phyloP scores from a whole-genome alignment of 2,888 invertebrate genomes.

The Kuschelorhynchus macadamiae region DNA sequence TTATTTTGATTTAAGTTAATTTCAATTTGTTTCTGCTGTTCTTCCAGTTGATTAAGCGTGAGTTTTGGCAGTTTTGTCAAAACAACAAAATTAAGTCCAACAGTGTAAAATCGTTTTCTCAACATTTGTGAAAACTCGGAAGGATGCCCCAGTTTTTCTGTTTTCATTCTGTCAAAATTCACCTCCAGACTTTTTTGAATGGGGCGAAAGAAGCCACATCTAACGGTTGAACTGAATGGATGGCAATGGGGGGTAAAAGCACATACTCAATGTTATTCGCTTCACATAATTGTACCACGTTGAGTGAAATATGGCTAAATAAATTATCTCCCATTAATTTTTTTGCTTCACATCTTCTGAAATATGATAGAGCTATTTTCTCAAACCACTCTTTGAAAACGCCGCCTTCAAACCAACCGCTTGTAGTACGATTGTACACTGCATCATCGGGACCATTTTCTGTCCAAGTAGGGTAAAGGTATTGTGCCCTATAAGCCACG shows the following conservation, averaged over 20 bases:
- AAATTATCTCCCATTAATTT: slow-evolving; percentile 5
- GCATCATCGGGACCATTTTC: background rate
- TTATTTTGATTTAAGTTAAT: too few relatives aligned
- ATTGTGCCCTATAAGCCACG: background rate
- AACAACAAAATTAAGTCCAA: too few relatives aligned
- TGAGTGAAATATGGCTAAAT: slow-evolving; percentile 19
- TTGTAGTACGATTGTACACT: background rate
- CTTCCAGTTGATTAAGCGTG: too few relatives aligned
- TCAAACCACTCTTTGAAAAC: background rate
- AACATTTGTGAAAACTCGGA: slow-evolving; percentile 26
- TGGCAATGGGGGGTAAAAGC: slow-evolving; percentile 15
- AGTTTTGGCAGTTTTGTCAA: too few relatives aligned
- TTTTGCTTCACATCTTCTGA: background rate
- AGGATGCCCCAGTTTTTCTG: slow-evolving; percentile 30
- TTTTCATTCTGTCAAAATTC: slow-evolving; percentile 25
- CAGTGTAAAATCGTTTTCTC: background rate
- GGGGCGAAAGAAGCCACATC: slow-evolving; percentile 31
- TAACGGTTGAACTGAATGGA: background rate
- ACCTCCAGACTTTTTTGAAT: slow-evolving; percentile 36
- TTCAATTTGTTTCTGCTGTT: too few relatives aligned
- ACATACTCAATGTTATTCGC: slow-evolving; percentile 14
- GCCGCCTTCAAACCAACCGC: too few relatives aligned
- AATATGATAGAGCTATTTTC: background rate
- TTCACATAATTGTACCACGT: slow-evolving; percentile 15
- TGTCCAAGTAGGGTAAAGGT: slow-evolving; percentile 4